These are phyloP conservation scores for Sula dactylatra DNA, from an alignment of 2,113 vertebrate genomes.

Conservation along the genomic window DNA sequence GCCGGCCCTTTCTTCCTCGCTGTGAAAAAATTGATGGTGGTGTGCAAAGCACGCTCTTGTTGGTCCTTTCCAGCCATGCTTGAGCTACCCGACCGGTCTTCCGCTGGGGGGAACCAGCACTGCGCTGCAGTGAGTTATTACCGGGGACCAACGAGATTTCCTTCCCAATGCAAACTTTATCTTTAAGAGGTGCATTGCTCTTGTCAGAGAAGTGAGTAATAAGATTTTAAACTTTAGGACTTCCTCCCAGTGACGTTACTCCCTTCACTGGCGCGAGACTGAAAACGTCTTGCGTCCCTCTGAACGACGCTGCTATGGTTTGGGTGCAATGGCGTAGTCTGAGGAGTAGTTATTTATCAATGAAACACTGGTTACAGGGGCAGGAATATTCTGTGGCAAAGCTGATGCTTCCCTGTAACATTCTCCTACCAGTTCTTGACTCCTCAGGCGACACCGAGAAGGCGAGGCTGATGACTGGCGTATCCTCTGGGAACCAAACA, in stretches of 20 bases:
- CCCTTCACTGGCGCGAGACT: accelerated
- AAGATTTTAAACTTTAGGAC: neutral
- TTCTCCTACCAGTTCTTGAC: neutral
- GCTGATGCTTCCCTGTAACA: neutral
- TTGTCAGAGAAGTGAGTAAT: neutral
- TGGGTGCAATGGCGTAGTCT: neutral
- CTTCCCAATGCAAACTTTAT: neutral
- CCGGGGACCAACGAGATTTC: neutral
- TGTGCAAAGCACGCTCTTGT: too few species aligned
- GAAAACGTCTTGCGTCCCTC: neutral
- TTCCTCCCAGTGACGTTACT: neutral
- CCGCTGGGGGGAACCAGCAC: neutral
- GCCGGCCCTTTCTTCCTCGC: neutral
- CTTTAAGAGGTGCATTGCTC: neutral
- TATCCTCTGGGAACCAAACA: neutral
- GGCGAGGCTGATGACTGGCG: neutral
- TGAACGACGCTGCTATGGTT: neutral
- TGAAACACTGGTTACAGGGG: neutral
- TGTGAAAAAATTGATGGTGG: neutral
- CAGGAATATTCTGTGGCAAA: neutral
- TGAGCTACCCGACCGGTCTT: neutral
- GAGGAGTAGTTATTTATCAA: neutral
- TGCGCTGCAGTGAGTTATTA: accelerated
- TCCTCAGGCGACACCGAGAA: accelerated
- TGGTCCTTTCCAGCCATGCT: neutral